Conservation (phyloP, 2,797 vertebrate species). For the Odontamblyopus rebecca region DNA sequence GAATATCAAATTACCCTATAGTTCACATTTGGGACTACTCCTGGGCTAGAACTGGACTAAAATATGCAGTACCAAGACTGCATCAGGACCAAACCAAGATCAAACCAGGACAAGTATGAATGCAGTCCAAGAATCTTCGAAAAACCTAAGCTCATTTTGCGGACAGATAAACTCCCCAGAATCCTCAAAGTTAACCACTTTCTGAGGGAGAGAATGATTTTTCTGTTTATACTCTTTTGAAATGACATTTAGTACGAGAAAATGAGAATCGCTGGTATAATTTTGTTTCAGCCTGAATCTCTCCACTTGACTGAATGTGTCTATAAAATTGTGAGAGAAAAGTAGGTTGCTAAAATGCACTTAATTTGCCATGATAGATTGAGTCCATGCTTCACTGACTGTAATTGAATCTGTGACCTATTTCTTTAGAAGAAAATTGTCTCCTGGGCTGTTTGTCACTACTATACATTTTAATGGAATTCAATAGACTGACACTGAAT, state of each 20-base stretch:
- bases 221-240: conserved; percentile 71
- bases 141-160: conserved; percentile 16
- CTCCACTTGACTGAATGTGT: conserved; percentile 94
- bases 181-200: conserved; percentile 64
- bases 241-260: conserved; percentile 65
- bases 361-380: conserved; percentile 99
- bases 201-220: conserved; percentile 62
- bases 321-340: conserved; percentile 99
- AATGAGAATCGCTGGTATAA: conserved; percentile 70
- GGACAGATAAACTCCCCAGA: conserved; percentile 59
- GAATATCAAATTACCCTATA: too few species aligned
- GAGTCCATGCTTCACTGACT: conserved; percentile 99
- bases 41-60: neutral
- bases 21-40: too few species aligned
- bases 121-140: conserved; percentile 41
- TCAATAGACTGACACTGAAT: conserved; percentile 93
- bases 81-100: neutral
- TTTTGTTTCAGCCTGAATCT: conserved; percentile 87
- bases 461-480: conserved; percentile 98
- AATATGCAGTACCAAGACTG: neutral
- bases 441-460: conserved; percentile 94
- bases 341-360: conserved; percentile 99
- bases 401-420: conserved; percentile 99
- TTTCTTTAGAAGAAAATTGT: conserved; percentile 99
- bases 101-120: neutral